These are phyloP conservation scores for Alauda arvensis DNA, from an alignment of 2,797 vertebrate genomes.

Conservation along the genomic window DNA sequence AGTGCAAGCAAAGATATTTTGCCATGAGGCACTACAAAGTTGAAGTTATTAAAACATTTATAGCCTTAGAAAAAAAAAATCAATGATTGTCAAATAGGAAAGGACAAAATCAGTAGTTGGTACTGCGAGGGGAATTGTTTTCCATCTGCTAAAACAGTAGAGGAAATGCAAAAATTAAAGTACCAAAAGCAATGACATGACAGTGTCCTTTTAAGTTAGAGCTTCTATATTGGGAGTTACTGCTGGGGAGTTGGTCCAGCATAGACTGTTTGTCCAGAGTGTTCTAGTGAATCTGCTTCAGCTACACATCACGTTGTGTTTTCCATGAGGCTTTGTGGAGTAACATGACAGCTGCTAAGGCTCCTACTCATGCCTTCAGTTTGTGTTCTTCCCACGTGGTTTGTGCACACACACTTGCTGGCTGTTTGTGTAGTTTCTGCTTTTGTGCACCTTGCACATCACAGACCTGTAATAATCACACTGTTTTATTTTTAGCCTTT, in stretches of 20 bases:
- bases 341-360: not conserved
- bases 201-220: constrained; percentile 27
- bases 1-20: constrained; percentile 43
- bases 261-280: not conserved
- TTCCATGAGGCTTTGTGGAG: not conserved
- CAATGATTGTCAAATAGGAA: constrained; percentile 48
- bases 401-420: accelerated
- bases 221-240: not conserved
- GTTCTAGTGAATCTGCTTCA: not conserved
- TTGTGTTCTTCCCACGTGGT: not conserved
- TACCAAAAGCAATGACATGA: constrained; percentile 15
- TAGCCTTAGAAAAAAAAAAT: constrained; percentile 35
- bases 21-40: constrained; percentile 47
- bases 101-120: constrained; percentile 39
- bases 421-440: not conserved
- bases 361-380: not conserved
- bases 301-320: not conserved
- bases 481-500: not conserved
- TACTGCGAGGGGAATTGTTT: constrained; percentile 37
- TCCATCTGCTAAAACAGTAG: constrained; percentile 4
- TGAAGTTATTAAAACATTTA: constrained; percentile 66
- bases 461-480: not conserved
- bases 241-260: not conserved
- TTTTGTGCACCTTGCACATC: not conserved
- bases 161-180: constrained; percentile 50